These are phyloP conservation scores for Zelleria hepariella DNA, from an alignment of 2,888 invertebrate genomes.

Conservation along the genomic window DNA sequence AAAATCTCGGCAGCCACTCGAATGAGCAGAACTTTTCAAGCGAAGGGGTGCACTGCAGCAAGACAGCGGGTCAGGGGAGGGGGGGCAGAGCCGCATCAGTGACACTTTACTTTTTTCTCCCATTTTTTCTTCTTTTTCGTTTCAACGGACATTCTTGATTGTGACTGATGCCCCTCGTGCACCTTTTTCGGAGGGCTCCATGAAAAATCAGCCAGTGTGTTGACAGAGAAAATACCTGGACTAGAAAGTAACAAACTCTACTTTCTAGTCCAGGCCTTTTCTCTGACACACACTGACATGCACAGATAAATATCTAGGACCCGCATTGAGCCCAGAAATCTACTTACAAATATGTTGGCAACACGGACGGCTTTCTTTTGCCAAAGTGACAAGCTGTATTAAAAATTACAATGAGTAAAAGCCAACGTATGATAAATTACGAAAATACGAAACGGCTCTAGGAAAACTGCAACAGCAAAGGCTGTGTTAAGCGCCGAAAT, in stretches of 20 bases:
- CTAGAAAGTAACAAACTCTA: neutral
- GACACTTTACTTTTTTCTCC: conserved; percentile 12
- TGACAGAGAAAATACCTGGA: neutral
- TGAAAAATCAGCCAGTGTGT: neutral
- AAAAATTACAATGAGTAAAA: neutral
- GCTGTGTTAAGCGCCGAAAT: neutral
- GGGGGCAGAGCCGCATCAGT: conserved; percentile 65
- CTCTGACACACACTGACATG: neutral
- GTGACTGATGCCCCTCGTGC: conserved; percentile 1
- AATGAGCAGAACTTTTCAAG: conserved; percentile 72
- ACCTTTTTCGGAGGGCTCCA: neutral
- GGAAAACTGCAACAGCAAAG: neutral
- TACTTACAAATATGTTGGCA: neutral
- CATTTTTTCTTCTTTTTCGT: neutral
- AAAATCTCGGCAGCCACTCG: conserved; percentile 70
- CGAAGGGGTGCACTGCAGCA: conserved; percentile 47
- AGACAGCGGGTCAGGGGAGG: conserved; percentile 8
- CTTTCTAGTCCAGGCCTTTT: neutral
- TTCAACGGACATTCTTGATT: conserved; percentile 1
- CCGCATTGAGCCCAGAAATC: conserved; percentile 6
- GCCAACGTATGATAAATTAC: neutral
- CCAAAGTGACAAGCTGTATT: neutral
- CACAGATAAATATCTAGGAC: conserved; percentile 6
- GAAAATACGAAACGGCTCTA: neutral
- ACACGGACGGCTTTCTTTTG: neutral